A percentile compares a stretch with the other conserved stretches of the same genome.
Evolutionary conservation across 1,140 invertebrate species (phyloP).

Genomic region (Saccostrea cuccullata): DNA sequence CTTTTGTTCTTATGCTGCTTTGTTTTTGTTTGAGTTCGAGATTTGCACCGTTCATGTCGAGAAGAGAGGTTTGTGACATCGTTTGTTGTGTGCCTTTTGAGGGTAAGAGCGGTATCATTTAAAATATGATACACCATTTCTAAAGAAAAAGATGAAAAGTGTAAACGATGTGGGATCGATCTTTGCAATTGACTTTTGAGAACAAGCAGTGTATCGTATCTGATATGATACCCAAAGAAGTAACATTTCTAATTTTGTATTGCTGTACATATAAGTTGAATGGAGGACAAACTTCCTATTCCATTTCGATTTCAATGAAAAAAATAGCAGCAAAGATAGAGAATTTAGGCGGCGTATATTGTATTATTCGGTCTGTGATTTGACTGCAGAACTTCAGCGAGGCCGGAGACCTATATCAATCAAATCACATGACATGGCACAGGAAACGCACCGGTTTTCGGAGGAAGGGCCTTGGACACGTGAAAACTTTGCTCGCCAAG

Average conservation of each 20-base stretch:
- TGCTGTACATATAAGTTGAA: background rate
- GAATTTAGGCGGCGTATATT: background rate
- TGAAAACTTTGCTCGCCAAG: slow-evolving; percentile 42
- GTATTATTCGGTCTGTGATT: slow-evolving; percentile 4
- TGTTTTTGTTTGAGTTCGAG: slow-evolving; percentile 11
- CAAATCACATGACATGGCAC: slow-evolving; percentile 48
- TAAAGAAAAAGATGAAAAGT: no score
- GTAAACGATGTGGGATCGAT: no score
- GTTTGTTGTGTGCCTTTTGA: background rate
- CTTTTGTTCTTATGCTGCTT: slow-evolving; percentile 6
- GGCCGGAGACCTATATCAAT: slow-evolving; percentile 46
- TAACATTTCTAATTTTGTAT: background rate
- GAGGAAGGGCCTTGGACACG: slow-evolving; percentile 57
- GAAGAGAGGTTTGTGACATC: background rate
- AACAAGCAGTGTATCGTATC: no score
- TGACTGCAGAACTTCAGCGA: slow-evolving; percentile 31
- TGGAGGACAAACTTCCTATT: background rate
- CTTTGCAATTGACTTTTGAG: no score
- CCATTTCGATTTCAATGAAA: slow-evolving; percentile 1
- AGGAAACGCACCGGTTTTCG: slow-evolving; percentile 47
- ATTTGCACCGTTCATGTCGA: background rate
- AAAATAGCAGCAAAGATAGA: background rate
- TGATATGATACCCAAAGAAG: no score
- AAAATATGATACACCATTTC: background rate
- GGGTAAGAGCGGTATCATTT: background rate